These are phyloP conservation scores for Drosophila pseudotakahashii DNA, from an alignment of 2,888 invertebrate genomes.

Conservation along the genomic window DNA sequence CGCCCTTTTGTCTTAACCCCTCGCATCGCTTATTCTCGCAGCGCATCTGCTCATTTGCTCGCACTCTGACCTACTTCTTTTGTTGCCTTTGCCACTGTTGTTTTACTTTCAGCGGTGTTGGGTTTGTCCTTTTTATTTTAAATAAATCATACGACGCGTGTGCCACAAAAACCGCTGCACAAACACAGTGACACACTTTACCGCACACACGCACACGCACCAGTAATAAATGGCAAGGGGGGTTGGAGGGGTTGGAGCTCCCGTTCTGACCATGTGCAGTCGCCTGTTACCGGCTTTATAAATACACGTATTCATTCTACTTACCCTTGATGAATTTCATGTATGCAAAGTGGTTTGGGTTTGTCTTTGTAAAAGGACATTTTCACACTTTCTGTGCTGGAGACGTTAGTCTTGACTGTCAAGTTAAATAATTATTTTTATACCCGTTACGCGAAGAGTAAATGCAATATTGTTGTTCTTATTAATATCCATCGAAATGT, in stretches of 20 bases:
- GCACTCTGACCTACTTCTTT: slow-evolving; percentile 43
- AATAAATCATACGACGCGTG: slow-evolving; percentile 73
- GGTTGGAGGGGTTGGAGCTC: background rate
- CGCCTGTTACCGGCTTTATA: slow-evolving; percentile 19
- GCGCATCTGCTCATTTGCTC: slow-evolving; percentile 31
- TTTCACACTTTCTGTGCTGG: slow-evolving; percentile 10
- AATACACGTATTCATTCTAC: slow-evolving; percentile 19
- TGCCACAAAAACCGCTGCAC: slow-evolving; percentile 60
- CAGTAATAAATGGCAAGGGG: slow-evolving; percentile 23
- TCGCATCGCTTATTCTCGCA: background rate
- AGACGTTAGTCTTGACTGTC: background rate
- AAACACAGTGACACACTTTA: slow-evolving; percentile 45
- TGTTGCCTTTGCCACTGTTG: background rate
- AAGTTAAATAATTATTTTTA: background rate
- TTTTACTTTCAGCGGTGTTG: slow-evolving; percentile 26
- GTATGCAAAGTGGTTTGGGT: slow-evolving; percentile 48
- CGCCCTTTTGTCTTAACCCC: background rate
- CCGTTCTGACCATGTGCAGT: slow-evolving; percentile 43
- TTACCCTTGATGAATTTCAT: slow-evolving; percentile 54
- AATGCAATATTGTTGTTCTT: too few species aligned
- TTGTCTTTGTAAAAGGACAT: slow-evolving; percentile 17
- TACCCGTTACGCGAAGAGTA: too few species aligned
- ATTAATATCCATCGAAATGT: too few species aligned
- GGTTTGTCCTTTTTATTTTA: slow-evolving; percentile 55
- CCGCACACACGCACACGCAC: slow-evolving; percentile 16